Conservation (phyloP, 2,797 vertebrate genomes). For the Phaenicophaeus curvirostris region DNA sequence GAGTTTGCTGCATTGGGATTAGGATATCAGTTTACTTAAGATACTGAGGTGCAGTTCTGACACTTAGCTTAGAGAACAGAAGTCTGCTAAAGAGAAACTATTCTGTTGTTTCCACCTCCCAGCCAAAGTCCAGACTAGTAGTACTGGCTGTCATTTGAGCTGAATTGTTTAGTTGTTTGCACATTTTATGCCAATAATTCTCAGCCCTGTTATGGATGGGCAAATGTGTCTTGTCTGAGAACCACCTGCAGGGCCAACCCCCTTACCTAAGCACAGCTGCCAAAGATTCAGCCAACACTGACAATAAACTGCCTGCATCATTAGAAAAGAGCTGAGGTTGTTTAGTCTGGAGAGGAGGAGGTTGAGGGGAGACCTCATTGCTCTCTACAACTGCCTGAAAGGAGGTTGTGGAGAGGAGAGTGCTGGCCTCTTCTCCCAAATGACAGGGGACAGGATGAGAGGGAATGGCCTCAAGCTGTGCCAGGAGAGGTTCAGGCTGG, state of each 20-base stretch:
- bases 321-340: too few species aligned
- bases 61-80: background rate
- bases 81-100: background rate
- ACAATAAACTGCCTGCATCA: background rate
- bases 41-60: background rate
- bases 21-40: background rate
- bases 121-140: background rate
- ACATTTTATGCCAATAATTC: background rate
- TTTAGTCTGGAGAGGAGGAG: too few species aligned
- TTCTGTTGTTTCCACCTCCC: background rate
- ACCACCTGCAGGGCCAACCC: background rate
- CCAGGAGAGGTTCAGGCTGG: too few species aligned
- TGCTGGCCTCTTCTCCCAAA: too few species aligned
- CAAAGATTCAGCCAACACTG: fast-evolving
- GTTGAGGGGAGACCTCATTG: too few species aligned
- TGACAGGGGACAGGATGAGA: too few species aligned
- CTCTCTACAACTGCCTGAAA: too few species aligned
- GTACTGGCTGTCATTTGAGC: background rate
- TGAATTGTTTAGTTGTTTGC: background rate
- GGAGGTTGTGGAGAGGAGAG: too few species aligned
- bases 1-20: background rate
- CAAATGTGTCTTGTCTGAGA: background rate
- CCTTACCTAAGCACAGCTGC: background rate
- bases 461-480: too few species aligned
- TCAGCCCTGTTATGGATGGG: background rate